Evolutionary conservation across 2,797 vertebrate species (phyloP).

Genomic region (Danio choprae): DNA sequence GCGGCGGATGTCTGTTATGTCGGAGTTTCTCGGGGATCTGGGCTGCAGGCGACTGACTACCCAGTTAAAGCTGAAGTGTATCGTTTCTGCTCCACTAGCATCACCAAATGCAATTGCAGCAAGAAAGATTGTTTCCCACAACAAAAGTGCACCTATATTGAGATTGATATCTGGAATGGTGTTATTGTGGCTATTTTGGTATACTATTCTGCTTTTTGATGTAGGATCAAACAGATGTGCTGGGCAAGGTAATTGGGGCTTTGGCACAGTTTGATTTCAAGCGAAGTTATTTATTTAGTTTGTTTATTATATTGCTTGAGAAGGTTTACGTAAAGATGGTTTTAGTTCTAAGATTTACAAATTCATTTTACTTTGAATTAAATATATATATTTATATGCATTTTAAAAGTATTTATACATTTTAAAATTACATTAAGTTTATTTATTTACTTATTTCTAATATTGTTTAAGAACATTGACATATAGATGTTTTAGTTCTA

Average conservation of each 20-base stretch:
- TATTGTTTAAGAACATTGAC: too few species aligned
- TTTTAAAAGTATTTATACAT: too few species aligned
- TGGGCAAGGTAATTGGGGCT: not conserved
- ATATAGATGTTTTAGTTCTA: too few species aligned
- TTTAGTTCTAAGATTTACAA: too few species aligned
- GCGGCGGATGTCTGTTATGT: not conserved
- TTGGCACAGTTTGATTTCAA: not conserved
- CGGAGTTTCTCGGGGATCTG: slow-evolving; percentile 15
- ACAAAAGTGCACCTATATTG: not conserved
- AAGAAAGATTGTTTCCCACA: not conserved
- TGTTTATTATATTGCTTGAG: too few species aligned
- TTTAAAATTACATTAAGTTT: too few species aligned
- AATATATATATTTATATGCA: too few species aligned
- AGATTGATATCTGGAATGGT: not conserved
- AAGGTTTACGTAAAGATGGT: too few species aligned
- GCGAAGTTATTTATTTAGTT: not conserved
- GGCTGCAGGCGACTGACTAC: not conserved
- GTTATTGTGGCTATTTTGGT: not conserved
- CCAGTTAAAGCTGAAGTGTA: slow-evolving; percentile 4
- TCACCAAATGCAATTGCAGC: not conserved
- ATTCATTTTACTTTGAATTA: too few species aligned
- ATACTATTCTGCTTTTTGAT: not conserved
- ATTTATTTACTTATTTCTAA: too few species aligned
- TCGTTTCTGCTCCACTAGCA: not conserved
- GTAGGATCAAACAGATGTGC: not conserved